Evolutionary conservation across 2,888 invertebrate genomes (phyloP).

Genomic region (Gortyna flavago): DNA sequence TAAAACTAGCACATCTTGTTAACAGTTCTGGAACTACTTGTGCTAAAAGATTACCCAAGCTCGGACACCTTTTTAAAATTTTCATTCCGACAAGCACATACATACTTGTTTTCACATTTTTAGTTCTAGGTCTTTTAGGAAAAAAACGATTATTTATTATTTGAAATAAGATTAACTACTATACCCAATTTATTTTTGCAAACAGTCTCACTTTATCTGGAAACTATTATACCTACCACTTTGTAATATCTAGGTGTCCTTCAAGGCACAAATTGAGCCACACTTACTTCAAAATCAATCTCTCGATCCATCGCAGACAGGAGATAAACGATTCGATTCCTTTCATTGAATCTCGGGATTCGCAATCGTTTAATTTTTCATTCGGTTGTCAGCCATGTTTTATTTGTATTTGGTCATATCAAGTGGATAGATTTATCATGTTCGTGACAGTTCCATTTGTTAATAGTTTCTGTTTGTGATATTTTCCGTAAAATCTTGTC

Average conservation of each 20-base stretch:
- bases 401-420: conserved; percentile 43
- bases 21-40: neutral
- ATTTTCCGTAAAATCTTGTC: conserved; percentile 39
- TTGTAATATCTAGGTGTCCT: neutral
- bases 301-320: conserved; percentile 40
- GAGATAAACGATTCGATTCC: conserved; percentile 47
- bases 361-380: conserved; percentile 57
- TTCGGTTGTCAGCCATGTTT: conserved; percentile 38
- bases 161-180: too few species aligned
- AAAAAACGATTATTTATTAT: too few species aligned
- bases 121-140: too few species aligned
- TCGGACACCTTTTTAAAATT: neutral
- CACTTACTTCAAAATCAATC: conserved; percentile 19
- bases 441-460: conserved; percentile 29
- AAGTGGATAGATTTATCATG: conserved; percentile 54
- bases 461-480: conserved; percentile 32
- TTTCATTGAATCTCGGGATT: conserved; percentile 45
- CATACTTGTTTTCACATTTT: too few species aligned
- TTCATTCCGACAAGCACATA: too few species aligned
- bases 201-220: neutral
- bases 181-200: too few species aligned
- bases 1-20: neutral
- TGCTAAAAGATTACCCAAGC: neutral
- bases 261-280: conserved; percentile 7
- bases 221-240: neutral